phyloP scores from a whole-genome alignment of 2,888 invertebrate species.

The Hemistola chrysoprasaria region DNA sequence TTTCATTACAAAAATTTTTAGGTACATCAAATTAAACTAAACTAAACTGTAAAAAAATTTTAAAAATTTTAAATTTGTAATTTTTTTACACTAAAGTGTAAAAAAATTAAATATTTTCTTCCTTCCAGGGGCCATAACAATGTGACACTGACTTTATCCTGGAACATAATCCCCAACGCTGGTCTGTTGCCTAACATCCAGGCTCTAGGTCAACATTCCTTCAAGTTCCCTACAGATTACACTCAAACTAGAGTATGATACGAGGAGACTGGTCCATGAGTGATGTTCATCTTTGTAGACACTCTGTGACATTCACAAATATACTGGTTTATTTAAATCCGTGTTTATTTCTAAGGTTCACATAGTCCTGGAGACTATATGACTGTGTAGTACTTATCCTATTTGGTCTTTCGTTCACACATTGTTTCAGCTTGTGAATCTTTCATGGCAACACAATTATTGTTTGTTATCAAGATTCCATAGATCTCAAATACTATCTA shows the following conservation, averaged over 20 bases:
- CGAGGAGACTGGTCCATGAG: conserved; percentile 35
- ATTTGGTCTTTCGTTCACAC: too few species aligned
- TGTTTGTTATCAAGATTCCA: too few species aligned
- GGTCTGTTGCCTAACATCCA: conserved; percentile 95
- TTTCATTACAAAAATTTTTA: too few species aligned
- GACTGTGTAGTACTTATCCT: neutral
- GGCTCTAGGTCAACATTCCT: conserved; percentile 91
- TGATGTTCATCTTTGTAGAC: conserved; percentile 27
- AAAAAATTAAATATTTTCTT: too few species aligned
- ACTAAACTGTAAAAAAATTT: too few species aligned
- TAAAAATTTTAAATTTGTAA: conserved; percentile 15
- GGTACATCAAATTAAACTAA: too few species aligned
- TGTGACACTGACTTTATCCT: conserved; percentile 96
- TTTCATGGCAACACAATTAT: too few species aligned
- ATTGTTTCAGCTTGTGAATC: too few species aligned
- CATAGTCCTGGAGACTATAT: neutral
- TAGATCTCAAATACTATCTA: too few species aligned
- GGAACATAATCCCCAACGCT: conserved; percentile 99
- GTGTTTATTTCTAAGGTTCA: conserved; percentile 35
- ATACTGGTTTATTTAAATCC: conserved; percentile 43
- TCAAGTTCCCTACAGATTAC: conserved; percentile 95
- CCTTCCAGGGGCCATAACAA: conserved; percentile 96
- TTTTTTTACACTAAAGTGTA: too few species aligned
- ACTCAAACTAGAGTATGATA: conserved; percentile 83
- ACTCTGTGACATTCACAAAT: conserved; percentile 31